Base-by-base conservation (phyloP, 2,113 vertebrate species). In the Romanogobio albipinnatus region DNA sequence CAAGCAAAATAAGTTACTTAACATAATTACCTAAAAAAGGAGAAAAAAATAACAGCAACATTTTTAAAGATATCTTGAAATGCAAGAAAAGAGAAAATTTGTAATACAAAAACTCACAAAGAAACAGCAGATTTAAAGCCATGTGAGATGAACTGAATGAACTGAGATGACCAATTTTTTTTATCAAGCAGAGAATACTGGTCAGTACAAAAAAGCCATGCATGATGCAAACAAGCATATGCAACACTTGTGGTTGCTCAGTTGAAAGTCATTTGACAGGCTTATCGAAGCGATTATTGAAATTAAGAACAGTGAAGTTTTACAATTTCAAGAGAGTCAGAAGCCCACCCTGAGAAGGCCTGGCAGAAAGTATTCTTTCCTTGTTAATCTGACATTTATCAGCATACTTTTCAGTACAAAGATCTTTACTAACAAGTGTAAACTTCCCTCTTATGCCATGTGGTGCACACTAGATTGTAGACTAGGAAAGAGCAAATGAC, bases 1-100 rank as follows among this genome's bases (percentile, higher is more conserved):
- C 94, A 95, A 92, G 91, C 91, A 91, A 95, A 95, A 95, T 95
- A 95, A 95, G 92, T 95, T 95, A 95, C 94, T 92, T 88, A 94
- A 94, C 92, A 94, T 90, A 91, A 82, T 84, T 71, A 75, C 77
- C 85, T 51, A 85, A 88, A 87, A n/a, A 59, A 29, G 1, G 6
- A 85, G 56, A 56, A 77, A 33, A 74, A 33, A 17, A 58, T 22
- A 78, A 45, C 76, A 74, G 84, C 29, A 36, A 85, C 15, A 58
- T 68, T 82, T 79, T 62, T 66, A 62, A 83, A 68, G 82, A n/a
- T 45, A 83, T 77, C 68, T 70, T 84, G 36, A 79, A 84, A 82
- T 33, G 75, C 68, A 82, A 68, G 14, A 90, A 73, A 53, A 24
- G 79, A 82, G 56, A 86, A 71, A 87, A 83, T 87, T 83, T 33